Conservation (phyloP, 2,888 invertebrate species). For the Pollenia amentaria region DNA sequence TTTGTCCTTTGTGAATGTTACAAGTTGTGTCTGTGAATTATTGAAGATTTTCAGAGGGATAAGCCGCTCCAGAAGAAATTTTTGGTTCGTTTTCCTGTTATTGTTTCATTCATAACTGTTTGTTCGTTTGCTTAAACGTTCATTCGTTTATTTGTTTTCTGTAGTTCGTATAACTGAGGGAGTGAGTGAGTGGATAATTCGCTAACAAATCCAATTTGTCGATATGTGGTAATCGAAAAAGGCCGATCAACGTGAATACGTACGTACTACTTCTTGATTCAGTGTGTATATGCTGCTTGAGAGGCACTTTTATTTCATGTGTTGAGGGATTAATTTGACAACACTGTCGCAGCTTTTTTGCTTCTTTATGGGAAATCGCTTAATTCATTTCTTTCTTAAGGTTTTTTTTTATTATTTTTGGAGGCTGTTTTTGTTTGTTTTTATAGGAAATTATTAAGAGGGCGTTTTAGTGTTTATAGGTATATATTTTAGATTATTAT, state of each 20-base stretch:
- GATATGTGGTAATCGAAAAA: slow-evolving; percentile 72
- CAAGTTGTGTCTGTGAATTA: slow-evolving; percentile 65
- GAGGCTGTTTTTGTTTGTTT: slow-evolving; percentile 67
- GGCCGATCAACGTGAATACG: slow-evolving; percentile 66
- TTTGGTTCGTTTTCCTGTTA: slow-evolving; percentile 42
- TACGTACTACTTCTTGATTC: slow-evolving; percentile 27
- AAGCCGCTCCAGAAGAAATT: slow-evolving; percentile 62
- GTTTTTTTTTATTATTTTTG: slow-evolving; percentile 32
- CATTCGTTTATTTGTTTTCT: slow-evolving; percentile 10
- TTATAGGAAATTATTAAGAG: slow-evolving; percentile 65
- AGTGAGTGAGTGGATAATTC: slow-evolving; percentile 53
- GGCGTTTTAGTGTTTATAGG: slow-evolving; percentile 68
- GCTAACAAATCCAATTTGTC: slow-evolving; percentile 71
- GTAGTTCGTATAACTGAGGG: slow-evolving; percentile 1
- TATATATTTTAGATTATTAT: slow-evolving; percentile 29
- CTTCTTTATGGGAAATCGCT: slow-evolving; percentile 67
- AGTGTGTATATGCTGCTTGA: slow-evolving; percentile 39
- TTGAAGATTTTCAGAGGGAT: slow-evolving; percentile 69
- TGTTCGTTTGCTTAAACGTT: slow-evolving; percentile 19
- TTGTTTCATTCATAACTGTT: slow-evolving; percentile 73
- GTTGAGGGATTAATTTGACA: slow-evolving; percentile 73
- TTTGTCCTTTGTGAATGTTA: slow-evolving; percentile 72
- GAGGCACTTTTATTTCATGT: slow-evolving; percentile 54
- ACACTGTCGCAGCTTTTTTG: slow-evolving; percentile 57
- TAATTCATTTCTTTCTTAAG: slow-evolving; percentile 51